Conservation (phyloP, 2,113 vertebrate species). For the Actenoides hombroni region DNA sequence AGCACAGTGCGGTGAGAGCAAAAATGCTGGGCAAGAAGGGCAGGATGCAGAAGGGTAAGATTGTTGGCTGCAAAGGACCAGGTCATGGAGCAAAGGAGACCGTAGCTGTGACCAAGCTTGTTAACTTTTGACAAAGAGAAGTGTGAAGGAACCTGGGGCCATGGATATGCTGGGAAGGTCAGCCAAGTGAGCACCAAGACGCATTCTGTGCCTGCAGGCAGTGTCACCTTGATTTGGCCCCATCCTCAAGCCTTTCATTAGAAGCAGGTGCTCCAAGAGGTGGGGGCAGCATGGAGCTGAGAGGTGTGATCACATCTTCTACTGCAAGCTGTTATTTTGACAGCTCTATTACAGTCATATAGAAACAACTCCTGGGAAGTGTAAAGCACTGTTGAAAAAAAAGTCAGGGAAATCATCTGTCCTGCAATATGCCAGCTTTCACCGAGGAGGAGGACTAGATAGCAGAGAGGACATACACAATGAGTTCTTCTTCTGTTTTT, state of each 20-base stretch:
- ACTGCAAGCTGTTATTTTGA: conserved; percentile 59
- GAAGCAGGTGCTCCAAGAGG: neutral
- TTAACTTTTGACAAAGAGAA: neutral
- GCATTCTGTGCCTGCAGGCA: neutral
- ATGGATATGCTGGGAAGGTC: neutral
- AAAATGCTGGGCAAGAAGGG: neutral
- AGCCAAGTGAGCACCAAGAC: neutral
- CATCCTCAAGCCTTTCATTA: neutral
- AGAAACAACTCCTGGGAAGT: conserved; percentile 58
- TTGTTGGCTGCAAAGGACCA: neutral
- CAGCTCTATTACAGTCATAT: conserved; percentile 57
- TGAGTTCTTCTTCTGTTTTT: neutral
- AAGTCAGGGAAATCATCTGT: conserved; percentile 24
- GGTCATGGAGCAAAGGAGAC: neutral
- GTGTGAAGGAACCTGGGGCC: neutral
- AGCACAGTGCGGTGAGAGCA: neutral
- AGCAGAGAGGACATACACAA: neutral
- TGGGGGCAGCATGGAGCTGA: neutral
- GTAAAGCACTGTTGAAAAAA: conserved; percentile 38
- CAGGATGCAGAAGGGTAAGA: neutral
- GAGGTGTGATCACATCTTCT: neutral
- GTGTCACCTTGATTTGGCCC: neutral
- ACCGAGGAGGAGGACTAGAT: neutral
- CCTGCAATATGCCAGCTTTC: conserved; percentile 49
- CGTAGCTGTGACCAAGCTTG: rapidly evolving